Conservation (phyloP, 2,888 invertebrate species). For the Cheiracanthium punctorium region DNA sequence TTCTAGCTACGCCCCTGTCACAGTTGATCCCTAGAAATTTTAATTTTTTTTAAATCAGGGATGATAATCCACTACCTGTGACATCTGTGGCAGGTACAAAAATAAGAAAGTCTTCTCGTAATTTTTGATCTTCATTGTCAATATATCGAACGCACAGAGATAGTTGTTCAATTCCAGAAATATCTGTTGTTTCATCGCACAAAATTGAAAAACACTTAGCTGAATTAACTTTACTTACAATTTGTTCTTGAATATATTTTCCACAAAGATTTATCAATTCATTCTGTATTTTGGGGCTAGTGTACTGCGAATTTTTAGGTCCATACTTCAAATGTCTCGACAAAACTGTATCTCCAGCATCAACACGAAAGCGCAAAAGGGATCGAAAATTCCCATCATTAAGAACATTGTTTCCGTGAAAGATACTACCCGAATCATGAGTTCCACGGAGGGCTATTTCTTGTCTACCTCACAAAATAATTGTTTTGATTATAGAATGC, state of each 20-base stretch:
- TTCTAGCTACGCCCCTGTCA: no score
- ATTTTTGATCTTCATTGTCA: not conserved
- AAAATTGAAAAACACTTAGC: not conserved
- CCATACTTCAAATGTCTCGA: conserved; percentile 1
- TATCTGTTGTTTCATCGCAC: conserved; percentile 11
- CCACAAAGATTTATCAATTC: conserved; percentile 22
- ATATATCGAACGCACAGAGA: not conserved
- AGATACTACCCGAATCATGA: not conserved
- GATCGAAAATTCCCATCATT: conserved; percentile 26
- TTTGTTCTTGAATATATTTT: not conserved
- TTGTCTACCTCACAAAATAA: not conserved
- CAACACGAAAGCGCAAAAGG: conserved; percentile 24
- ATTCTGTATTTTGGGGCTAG: conserved; percentile 23
- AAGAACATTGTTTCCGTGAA: not conserved
- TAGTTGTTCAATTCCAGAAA: not conserved
- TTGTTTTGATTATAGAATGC: not conserved
- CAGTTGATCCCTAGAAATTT: no score
- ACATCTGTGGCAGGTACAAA: conserved; percentile 1
- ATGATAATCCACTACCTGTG: not conserved
- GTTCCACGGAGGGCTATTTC: not conserved
- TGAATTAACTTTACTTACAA: not conserved
- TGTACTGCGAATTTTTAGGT: not conserved
- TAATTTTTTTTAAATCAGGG: not conserved
- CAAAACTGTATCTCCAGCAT: not conserved
- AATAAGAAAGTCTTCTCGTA: not conserved